These are phyloP conservation scores for Harlomillsia oculata DNA, from an alignment of 1,140 invertebrate genomes.

Conservation along the genomic window DNA sequence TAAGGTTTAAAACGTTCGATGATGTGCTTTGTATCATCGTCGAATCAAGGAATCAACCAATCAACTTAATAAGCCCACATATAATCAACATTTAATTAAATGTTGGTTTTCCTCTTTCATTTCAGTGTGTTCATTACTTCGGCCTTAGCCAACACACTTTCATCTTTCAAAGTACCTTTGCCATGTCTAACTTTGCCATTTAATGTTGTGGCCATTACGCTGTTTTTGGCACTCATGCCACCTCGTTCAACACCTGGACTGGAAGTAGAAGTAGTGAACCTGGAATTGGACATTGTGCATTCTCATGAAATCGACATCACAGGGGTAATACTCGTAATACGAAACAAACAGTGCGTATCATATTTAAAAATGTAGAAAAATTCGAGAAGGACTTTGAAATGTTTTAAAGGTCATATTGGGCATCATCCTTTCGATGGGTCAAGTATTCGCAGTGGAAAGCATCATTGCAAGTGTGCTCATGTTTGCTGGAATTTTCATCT, in stretches of 20 bases:
- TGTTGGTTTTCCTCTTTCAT: neutral
- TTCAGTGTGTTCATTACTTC: constrained; percentile 35
- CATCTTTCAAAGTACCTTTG: constrained; percentile 37
- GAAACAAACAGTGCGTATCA: neutral
- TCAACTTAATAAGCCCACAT: neutral
- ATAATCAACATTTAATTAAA: neutral
- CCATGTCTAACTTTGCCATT: constrained; percentile 40
- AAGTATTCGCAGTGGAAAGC: constrained; percentile 40
- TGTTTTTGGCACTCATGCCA: constrained; percentile 38
- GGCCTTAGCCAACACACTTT: constrained; percentile 37
- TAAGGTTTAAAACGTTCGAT: too few species aligned
- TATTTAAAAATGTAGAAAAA: neutral
- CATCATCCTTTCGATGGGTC: constrained; percentile 40
- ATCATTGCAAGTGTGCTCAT: constrained; percentile 39
- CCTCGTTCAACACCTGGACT: neutral
- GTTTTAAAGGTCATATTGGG: too few species aligned
- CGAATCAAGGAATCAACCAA: too few species aligned
- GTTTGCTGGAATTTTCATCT: constrained; percentile 42
- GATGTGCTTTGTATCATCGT: too few species aligned
- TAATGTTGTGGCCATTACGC: constrained; percentile 38
- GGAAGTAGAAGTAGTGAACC: neutral
- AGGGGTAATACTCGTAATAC: neutral
- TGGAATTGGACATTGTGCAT: too few species aligned
- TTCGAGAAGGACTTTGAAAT: neutral
- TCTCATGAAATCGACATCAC: neutral